A percentile compares a stretch with the other conserved stretches of the same genome.
phyloP scores from a whole-genome alignment of 2,888 invertebrate genomes.

The Cheilosia vernalis region DNA sequence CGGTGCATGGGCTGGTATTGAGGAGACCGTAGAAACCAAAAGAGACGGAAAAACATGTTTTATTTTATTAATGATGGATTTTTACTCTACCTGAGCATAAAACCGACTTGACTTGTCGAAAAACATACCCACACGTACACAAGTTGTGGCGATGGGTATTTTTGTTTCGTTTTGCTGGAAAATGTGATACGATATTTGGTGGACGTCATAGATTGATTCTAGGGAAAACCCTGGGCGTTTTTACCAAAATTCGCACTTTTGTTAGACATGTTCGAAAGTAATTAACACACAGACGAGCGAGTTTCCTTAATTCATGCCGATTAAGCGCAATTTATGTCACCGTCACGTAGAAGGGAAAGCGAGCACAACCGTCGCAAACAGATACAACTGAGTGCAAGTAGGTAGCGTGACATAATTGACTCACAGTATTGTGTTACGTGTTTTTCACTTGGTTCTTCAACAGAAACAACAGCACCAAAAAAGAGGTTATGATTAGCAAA shows the following conservation, averaged over 20 bases:
- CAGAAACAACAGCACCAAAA: neutral
- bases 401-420: constrained; percentile 10
- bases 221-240: too few relatives aligned
- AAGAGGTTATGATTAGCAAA: neutral
- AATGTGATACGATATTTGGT: neutral
- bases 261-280: too few relatives aligned
- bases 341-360: constrained; percentile 3
- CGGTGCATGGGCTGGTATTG: neutral
- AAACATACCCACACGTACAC: neutral
- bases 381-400: neutral
- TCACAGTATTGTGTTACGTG: constrained; percentile 5
- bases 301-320: neutral
- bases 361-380: neutral
- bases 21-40: neutral
- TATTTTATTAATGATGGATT: constrained; percentile 5
- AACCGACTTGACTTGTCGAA: neutral
- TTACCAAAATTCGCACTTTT: too few relatives aligned
- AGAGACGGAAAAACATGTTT: constrained; percentile 5
- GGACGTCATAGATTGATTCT: too few relatives aligned
- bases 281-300: too few relatives aligned
- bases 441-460: neutral
- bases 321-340: neutral
- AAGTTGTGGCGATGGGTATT: too few relatives aligned
- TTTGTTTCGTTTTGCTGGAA: neutral
- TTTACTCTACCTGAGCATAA: constrained; percentile 3